Base-by-base conservation (phyloP, 1,140 invertebrate species). In the Chlorops oryzae region DNA sequence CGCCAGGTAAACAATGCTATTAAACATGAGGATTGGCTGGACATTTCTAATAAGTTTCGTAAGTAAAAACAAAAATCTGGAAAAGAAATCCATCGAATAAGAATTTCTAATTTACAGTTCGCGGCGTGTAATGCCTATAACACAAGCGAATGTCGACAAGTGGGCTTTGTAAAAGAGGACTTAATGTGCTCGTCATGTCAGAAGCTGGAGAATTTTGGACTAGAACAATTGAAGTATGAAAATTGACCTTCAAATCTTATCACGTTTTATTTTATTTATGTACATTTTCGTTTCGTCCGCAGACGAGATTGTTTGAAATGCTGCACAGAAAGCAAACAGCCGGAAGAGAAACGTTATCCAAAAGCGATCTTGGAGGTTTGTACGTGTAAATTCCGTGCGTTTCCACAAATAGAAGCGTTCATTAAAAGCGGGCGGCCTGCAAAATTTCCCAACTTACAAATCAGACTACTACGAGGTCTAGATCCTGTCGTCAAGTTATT, bases 351-450 rank as follows among this genome's bases (percentile, higher is more conserved):
- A 50, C 70, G 74, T 39, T 94, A 91, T 73, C 84, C 90, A 10
- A 87, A 84, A 74, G 92, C 92, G 13, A 80, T 91, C 40, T 73
- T 96, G 22, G 88, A 93, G 80, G 90, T 96, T 1, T 96, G 92
- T 68, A 92, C 89, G 52, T 96, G 93, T 74, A 96, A 96, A 78
- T 93, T 95, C 77, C 90, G 90, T 51, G 84, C 89, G 28, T 96
- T 92, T 81, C 92, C 93, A 39, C 93, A 96, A 78, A 93, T 96
- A 61, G 88, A 95, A 81, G 92, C 92, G 34, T 96, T 96, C 70
- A 85, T 95, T 37, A 93, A 92, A 72, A 90, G 90, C 75, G 87
- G 94, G 51, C 75, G 82, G 54, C 86, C 89, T 12, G 78, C 80
- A 6, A 87, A 92, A 65, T 96, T 92, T 59, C 86, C 90, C 34